Percentiles rank a stretch among this genome's conserved stretches.
Conservation (phyloP, 2,888 invertebrate genomes). For the Troglohyphantes excavatus region DNA sequence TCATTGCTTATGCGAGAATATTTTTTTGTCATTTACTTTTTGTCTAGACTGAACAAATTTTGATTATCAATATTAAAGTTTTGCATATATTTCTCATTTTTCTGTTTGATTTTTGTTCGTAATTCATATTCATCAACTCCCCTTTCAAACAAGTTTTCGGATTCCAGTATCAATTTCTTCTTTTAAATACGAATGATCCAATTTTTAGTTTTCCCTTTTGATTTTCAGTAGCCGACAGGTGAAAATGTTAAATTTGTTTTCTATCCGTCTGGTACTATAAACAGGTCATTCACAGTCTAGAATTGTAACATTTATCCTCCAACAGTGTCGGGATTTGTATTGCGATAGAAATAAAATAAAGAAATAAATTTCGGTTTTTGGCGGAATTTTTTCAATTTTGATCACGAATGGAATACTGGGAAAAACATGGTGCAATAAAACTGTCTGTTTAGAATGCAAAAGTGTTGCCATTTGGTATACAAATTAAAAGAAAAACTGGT, state of each 20-base stretch:
- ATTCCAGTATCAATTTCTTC: no score
- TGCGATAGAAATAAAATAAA: neutral
- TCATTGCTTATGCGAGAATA: no score
- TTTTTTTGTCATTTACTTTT: no score
- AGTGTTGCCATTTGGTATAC: neutral
- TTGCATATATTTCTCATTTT: no score
- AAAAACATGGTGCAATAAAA: neutral
- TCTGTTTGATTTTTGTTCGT: no score
- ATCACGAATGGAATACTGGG: neutral
- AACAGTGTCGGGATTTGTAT: conserved; percentile 2
- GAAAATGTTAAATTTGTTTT: conserved; percentile 14
- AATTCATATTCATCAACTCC: no score
- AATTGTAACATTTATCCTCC: neutral
- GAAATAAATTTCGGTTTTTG: neutral
- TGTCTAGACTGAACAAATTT: no score
- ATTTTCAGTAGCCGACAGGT: neutral
- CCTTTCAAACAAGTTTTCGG: no score
- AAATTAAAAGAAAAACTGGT: neutral
- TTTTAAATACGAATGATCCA: no score
- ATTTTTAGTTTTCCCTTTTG: neutral
- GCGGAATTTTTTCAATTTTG: neutral
- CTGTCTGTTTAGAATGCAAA: neutral
- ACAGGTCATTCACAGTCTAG: conserved; percentile 68
- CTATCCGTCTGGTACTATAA: conserved; percentile 17
- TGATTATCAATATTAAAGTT: no score